phyloP scores from a whole-genome alignment of 2,113 vertebrate species.

The Trachemys scripta region DNA sequence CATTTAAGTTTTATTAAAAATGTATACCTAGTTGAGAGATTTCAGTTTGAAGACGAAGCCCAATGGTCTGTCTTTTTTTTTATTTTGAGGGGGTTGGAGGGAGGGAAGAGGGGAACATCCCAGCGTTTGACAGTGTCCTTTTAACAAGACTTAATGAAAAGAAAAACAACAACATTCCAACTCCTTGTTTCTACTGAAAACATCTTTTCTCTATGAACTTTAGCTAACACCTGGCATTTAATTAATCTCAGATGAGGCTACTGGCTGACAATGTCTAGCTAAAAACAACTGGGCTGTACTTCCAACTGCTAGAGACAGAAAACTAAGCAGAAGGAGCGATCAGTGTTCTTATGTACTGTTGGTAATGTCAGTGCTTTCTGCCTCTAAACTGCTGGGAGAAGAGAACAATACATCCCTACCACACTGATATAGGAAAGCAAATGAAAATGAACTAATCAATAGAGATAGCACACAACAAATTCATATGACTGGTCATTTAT shows the following conservation, averaged over 20 bases:
- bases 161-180: neutral
- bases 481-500: conserved; percentile 5
- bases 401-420: neutral
- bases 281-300: neutral
- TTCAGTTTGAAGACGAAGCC: neutral
- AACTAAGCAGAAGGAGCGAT: neutral
- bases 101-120: neutral
- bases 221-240: neutral
- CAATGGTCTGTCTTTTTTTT: rapidly evolving
- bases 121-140: neutral
- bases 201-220: neutral
- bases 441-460: conserved; percentile 51
- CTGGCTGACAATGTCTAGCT: neutral
- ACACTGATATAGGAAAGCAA: conserved; percentile 25
- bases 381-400: conserved; percentile 20
- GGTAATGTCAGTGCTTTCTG: conserved; percentile 17
- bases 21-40: neutral
- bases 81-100: neutral
- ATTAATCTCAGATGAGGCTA: conserved; percentile 10
- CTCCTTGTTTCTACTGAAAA: conserved; percentile 5
- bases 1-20: neutral
- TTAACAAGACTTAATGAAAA: neutral
- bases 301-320: neutral
- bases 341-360: neutral
- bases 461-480: conserved; percentile 29